Conservation (phyloP, 2,797 vertebrate genomes). For the Pipistrellus nathusii region DNA sequence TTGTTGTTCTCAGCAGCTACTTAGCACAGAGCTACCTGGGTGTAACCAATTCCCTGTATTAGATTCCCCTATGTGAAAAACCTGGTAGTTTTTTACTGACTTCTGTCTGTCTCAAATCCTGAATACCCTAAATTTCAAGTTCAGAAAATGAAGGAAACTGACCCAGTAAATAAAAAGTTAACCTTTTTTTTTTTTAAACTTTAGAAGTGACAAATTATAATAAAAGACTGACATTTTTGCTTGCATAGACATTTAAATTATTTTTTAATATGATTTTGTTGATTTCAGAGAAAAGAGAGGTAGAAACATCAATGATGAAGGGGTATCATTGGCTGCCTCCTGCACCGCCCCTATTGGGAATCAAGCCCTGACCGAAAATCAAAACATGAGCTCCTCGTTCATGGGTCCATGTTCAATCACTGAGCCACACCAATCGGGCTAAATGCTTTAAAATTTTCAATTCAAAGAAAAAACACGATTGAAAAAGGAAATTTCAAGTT, state of each 20-base stretch:
- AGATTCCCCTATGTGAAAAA: neutral
- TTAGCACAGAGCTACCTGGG: neutral
- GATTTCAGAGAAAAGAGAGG: too few species aligned
- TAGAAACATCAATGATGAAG: too few species aligned
- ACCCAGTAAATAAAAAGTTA: neutral
- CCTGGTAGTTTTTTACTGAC: neutral
- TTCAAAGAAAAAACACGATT: neutral
- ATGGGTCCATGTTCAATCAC: too few species aligned
- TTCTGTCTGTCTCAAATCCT: neutral
- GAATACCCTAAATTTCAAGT: neutral
- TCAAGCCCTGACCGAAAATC: too few species aligned
- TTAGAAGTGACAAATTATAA: neutral
- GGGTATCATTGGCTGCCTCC: too few species aligned
- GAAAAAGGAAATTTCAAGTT: neutral
- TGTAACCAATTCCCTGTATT: neutral
- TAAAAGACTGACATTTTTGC: neutral
- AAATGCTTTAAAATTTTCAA: neutral
- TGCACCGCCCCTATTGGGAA: too few species aligned
- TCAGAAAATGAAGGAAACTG: neutral
- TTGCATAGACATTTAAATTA: neutral
- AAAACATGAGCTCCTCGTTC: too few species aligned
- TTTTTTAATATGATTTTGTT: neutral
- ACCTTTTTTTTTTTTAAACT: neutral
- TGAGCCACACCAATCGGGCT: too few species aligned
- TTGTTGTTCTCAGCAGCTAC: neutral